Evolutionary conservation across 1,140 invertebrate genomes (phyloP), one percentile per base, ranked within the genome.

Genomic region (Zophobas atratus): DNA sequence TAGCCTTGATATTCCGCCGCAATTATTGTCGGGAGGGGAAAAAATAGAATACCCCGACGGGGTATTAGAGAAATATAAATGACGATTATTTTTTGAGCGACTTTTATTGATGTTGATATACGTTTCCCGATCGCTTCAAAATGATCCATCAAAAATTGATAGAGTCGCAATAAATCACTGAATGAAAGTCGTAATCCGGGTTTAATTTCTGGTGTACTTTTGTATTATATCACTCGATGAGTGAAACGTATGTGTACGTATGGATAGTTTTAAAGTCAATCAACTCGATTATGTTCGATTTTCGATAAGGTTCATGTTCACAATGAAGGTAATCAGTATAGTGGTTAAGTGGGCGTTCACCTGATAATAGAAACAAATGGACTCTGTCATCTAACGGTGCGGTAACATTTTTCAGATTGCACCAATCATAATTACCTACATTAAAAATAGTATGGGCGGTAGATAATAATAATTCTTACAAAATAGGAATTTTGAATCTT

Each of bases 61-160:
- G 35, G 35, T 4, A 57, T 35, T 53, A 53, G 33, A 57, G 33
- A 57, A 57, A 57, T 57, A 36, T 57, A 57, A 57, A 51, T 51
- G 49, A 20, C 49, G n/a, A 51, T 20, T 51, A 51, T 51, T 51
- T 51, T 51, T 51, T 6, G 4, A 39, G 35, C 35, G 57, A 63
- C 38, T 63, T 63, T 63, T 63, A 63, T 63, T 63, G 57, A 63
- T 63, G 57, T 63, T 63, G 57, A 63, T 38, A 63, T 63, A 63
- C 36, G 57, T 63, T 63, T 63, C 57, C 57, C 5, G 38, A 51
- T 51, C 36, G 36, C 6, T 63, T 34, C 35, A 39, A 63, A 63
- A 63, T 63, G 57, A 63, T 63, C 57, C 57, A 63, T 63, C 57
- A 63, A 63, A 63, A 63, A 63, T 39, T 63, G 57, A 63, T 63